A percentile compares a stretch with the other conserved stretches of the same genome.
Evolutionary conservation across 2,797 vertebrate species (phyloP).

Genomic region (Macropodus opercularis): DNA sequence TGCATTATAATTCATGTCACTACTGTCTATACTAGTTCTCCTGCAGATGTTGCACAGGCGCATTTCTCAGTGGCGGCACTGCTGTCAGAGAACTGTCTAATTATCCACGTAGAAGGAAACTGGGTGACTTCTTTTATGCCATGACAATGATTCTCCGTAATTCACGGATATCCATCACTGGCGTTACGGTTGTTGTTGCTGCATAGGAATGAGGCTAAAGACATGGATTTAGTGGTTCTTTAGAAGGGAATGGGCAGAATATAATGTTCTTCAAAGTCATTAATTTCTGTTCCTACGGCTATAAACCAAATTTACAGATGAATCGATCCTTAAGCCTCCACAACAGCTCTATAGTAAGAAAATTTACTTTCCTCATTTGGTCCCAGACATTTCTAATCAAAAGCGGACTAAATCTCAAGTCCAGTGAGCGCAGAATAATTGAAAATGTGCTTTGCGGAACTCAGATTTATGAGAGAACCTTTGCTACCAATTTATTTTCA

Average conservation of each 20-base stretch:
- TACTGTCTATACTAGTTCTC: constrained; percentile 27
- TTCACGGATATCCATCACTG: neutral
- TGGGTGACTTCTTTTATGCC: neutral
- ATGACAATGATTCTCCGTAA: constrained; percentile 2
- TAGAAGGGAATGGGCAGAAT: neutral
- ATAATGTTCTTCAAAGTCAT: neutral
- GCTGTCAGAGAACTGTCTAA: constrained; percentile 15
- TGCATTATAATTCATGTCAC: constrained; percentile 53
- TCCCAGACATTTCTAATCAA: constrained; percentile 50
- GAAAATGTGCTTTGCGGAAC: constrained; percentile 53
- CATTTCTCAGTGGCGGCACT: constrained; percentile 16
- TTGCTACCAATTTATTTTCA: constrained; percentile 50
- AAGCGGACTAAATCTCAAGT: constrained; percentile 34
- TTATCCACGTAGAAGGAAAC: constrained; percentile 14
- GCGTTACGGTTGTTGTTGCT: neutral
- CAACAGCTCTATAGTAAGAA: constrained; percentile 18
- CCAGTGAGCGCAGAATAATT: constrained; percentile 40
- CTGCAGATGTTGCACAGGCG: constrained; percentile 25
- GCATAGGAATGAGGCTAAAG: constrained; percentile 4
- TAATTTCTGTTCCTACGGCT: neutral
- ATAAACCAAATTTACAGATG: constrained; percentile 16
- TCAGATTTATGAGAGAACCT: constrained; percentile 47
- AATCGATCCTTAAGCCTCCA: neutral
- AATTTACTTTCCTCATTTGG: constrained; percentile 32
- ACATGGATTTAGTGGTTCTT: neutral